phyloP scores from a whole-genome alignment of 2,113 vertebrate species.

The Empidonax traillii region DNA sequence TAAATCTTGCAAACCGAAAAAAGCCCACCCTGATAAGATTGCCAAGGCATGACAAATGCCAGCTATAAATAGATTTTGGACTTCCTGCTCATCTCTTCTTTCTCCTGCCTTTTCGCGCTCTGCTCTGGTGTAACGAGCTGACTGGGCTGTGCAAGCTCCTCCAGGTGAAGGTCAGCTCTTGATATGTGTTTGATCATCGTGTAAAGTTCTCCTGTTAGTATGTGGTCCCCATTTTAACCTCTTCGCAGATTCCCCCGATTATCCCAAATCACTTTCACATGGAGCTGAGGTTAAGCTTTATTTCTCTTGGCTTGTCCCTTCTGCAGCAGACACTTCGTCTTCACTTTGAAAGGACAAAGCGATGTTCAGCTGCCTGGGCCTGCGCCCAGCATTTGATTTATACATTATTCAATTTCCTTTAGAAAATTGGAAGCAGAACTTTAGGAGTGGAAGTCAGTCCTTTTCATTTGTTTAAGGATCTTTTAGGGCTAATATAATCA shows the following conservation, averaged over 20 bases:
- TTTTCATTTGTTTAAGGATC: conserved; percentile 81
- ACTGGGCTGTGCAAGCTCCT: not conserved
- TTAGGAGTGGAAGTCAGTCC: conserved; percentile 79
- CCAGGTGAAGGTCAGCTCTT: conserved; percentile 52
- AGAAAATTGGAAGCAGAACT: conserved; percentile 85
- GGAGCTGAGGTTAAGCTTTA: conserved; percentile 86
- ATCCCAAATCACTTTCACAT: conserved; percentile 90
- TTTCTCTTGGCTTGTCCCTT: conserved; percentile 87
- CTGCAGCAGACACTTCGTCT: conserved; percentile 86
- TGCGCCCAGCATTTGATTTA: conserved; percentile 83
- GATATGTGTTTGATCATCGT: conserved; percentile 34
- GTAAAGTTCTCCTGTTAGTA: conserved; percentile 69
- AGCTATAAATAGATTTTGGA: conserved; percentile 30
- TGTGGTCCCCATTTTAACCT: conserved; percentile 75
- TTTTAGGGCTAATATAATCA: conserved; percentile 79
- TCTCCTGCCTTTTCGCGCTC: not conserved
- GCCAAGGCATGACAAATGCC: not conserved
- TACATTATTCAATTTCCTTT: conserved; percentile 93
- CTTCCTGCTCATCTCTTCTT: conserved; percentile 14
- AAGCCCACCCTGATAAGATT: not conserved
- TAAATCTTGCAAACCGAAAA: not conserved
- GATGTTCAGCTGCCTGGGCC: conserved; percentile 84
- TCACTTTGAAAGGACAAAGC: conserved; percentile 85
- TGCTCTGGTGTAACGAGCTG: accelerated
- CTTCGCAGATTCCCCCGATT: conserved; percentile 76